Base-by-base conservation (phyloP, 2,113 vertebrate genomes). In the Esox niger region DNA sequence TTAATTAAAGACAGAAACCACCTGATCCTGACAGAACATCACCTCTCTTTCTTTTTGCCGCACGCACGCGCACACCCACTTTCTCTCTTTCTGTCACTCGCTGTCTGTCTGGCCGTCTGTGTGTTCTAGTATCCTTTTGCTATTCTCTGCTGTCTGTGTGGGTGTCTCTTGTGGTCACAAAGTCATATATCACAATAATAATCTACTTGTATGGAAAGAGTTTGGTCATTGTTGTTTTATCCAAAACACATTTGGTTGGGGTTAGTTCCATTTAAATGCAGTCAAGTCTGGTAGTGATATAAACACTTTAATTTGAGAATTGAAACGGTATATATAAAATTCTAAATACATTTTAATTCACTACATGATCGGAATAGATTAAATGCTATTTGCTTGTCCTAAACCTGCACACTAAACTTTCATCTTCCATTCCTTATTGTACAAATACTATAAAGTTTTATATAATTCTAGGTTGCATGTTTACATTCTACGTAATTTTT, bases 1-100 rank as follows among this genome's bases (percentile, higher is more conserved):
- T 69, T 79, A 79, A 89, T 85, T 38, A 80, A 84, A 84, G 65
- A 69, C 83, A 82, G 72, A 35, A 58, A 27, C 46, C 9, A 1
- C 58, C 68, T 33, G 65, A 10, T 69, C 57, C 62, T 68, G 35
- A 75, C 59, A 58, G 21, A 68, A 64, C 55, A 27, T 17, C 66
- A 7, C 9, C 25, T 27, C 23, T 13, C 25, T 56, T 25, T 56
- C 54, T 56, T 9, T 27, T 13, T 31, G 2, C 6, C 6, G 25
- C 54, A 4, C 13, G 20, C 38, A 20, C 6, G 27, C 38, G 13
- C 2, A 4, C 31, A 6, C 11, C 6, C 25, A n/a, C 11, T 17
- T 0, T 27, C 25, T 56, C 25, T 17, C 30, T 61, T 49, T 62
- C 52, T 56, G 75, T 76, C 80, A 78, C 59, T 21, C 72, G 78